Conservation (phyloP, 1,140 invertebrate genomes). For the Drosophila kohkoa region DNA sequence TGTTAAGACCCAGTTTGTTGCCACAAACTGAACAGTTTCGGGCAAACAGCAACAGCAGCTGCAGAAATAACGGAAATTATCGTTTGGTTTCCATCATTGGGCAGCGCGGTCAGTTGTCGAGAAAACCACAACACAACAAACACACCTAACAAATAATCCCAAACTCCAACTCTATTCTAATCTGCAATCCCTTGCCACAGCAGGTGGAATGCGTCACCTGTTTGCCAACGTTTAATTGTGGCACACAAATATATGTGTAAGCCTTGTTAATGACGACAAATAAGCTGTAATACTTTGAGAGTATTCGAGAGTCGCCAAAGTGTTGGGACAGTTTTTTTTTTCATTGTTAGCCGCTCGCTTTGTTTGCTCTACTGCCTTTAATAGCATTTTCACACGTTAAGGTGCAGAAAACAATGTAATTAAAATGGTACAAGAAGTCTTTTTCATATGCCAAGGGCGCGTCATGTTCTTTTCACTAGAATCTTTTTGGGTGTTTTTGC, state of each 20-base stretch:
- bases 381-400: slow-evolving; percentile 74
- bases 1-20: slow-evolving; percentile 66
- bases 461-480: slow-evolving; percentile 7
- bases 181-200: background rate
- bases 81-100: slow-evolving; percentile 68
- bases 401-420: slow-evolving; percentile 76
- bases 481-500: slow-evolving; percentile 3
- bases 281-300: background rate
- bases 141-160: too few species aligned
- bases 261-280: background rate
- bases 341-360: slow-evolving; percentile 18
- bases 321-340: slow-evolving; percentile 18
- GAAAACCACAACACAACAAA: slow-evolving; percentile 29
- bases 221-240: background rate
- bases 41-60: slow-evolving; percentile 20
- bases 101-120: slow-evolving; percentile 28
- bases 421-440: slow-evolving; percentile 60
- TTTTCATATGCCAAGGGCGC: slow-evolving; percentile 35
- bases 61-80: slow-evolving; percentile 62
- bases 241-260: background rate
- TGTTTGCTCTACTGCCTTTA: slow-evolving; percentile 40
- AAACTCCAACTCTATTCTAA: background rate
- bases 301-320: slow-evolving; percentile 9
- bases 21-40: slow-evolving; percentile 19
- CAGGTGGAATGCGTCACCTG: background rate